Base-by-base conservation (phyloP, 2,888 invertebrate species). In the Troides oblongomaculatus region DNA sequence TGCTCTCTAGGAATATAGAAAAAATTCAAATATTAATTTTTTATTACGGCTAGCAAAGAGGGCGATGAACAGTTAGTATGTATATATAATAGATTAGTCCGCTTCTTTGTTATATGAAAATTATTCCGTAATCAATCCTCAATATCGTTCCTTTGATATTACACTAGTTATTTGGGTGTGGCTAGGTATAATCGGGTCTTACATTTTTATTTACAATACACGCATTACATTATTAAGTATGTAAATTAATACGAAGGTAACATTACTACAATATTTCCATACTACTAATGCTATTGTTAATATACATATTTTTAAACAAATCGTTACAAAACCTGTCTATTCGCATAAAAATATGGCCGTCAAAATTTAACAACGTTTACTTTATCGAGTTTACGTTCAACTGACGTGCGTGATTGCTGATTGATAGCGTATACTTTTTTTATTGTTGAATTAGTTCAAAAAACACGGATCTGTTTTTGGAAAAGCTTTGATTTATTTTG, bases 371-470 rank as follows among this genome's bases (percentile, higher is more conserved):
- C 57, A 53, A 21, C 56, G 30, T 30, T 56, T 36, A 64, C 23
- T 43, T 43, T 58, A 64, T 64, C 39, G 57, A 64, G 39, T 43
- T 64, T 23, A 39, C 58, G 58, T 58, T 58, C 39, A 57, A 64
- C 64, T 64, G 64, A 57, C 64, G 64, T 43, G 43, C 64, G 43
- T 64, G 64, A 64, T 64, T 64, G 58, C 64, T 58, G 64, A 64
- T 64, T 64, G 64, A 64, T 64, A 64, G 58, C 64, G 64, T 64
- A 64, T 64, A 64, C 43, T 58, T 25, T 57, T 58, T 58, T 30
- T 23, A 64, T 64, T 58, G 64, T 64, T 58, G 57, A 57, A 57
- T 57, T 57, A 21, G 57, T 10, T 57, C 21, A 57, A n/a, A n/a
- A 57, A 21, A 57, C 7, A 6, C 12, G 53, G n/a, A 12, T 8